Evolutionary conservation across 2,888 invertebrate genomes (phyloP), one percentile per base, ranked within the genome.

Genomic region (Sesia bembeciformis): DNA sequence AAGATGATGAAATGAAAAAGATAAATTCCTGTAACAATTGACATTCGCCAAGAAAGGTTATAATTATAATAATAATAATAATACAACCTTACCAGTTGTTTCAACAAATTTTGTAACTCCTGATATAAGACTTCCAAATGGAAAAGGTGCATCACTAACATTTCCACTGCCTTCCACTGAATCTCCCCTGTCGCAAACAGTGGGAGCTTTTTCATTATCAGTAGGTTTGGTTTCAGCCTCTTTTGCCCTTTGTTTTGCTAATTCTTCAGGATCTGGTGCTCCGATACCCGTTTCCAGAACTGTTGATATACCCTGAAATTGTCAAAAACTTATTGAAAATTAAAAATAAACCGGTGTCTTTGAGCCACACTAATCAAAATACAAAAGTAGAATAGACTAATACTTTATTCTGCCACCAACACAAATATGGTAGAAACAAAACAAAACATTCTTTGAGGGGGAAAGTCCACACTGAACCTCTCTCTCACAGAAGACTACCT

Each of bases 271-370:
- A 67, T 95, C 93, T 0, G 97, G 96, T 0, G 94, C 94, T 3
- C 96, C 97, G 42, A 98, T 94, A 7, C 94, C 92, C 49, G 92
- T 92, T 87, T 97, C 97, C 57, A 97, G 74, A 6, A 95, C 94
- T 53, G 93, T 93, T 57, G 91, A 92, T 56, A 97, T 84, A 3
- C 96, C 95, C 82, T 96, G 94, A 43, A 75, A 74, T 46, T 4
- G 23, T 8, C 8, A 46, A 4, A 46, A 46, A 43, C n/a, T 8
- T 46, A 8, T 7, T 54, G 23, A 23, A 23, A 23, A 23, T 23
- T 23, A 23, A 23, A 23, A 23, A 23, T 23, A 23, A 23, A 23
- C 23, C 23, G 2, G 1, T 23, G 23, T 23, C 23, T 23, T 23
- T 23, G 23, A 23, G 2, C 23, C 23, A 23, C 23, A 23, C 23